These are phyloP conservation scores for Megastigmus dorsalis DNA, from an alignment of 2,888 invertebrate species.

Conservation along the genomic window DNA sequence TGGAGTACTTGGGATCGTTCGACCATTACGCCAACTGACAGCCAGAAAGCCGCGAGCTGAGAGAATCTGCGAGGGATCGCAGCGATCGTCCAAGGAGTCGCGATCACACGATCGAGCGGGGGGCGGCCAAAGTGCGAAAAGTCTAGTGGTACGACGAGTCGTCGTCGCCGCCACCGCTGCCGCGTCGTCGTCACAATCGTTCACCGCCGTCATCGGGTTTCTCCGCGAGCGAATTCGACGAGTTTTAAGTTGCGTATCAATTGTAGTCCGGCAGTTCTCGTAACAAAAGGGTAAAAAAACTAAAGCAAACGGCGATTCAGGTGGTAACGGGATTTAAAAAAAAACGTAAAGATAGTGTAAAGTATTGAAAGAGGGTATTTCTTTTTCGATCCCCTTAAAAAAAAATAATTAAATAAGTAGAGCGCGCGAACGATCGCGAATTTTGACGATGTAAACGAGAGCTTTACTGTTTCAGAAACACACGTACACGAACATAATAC, in stretches of 20 bases:
- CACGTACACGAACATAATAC: background rate
- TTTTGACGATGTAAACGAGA: slow-evolving; percentile 32
- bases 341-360: background rate
- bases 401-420: no score
- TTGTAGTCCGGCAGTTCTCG: background rate
- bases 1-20: slow-evolving; percentile 98
- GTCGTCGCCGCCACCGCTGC: slow-evolving; percentile 42
- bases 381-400: background rate
- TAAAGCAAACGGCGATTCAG: slow-evolving; percentile 8
- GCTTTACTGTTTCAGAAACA: slow-evolving; percentile 34
- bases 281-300: slow-evolving; percentile 2
- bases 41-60: slow-evolving; percentile 71
- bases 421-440: slow-evolving; percentile 12
- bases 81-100: slow-evolving; percentile 52
- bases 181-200: slow-evolving; percentile 5
- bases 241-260: slow-evolving; percentile 26
- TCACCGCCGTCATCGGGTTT: slow-evolving; percentile 48
- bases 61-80: slow-evolving; percentile 54
- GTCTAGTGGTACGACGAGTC: slow-evolving; percentile 64
- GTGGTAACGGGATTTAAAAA: no score
- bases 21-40: slow-evolving; percentile 94
- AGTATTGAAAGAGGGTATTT: background rate
- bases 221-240: slow-evolving; percentile 54
- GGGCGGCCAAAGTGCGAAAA: slow-evolving; percentile 70
- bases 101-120: slow-evolving; percentile 66